These are phyloP conservation scores for Gambusia yucatana DNA, from an alignment of 2,797 vertebrate genomes.

Conservation along the genomic window DNA sequence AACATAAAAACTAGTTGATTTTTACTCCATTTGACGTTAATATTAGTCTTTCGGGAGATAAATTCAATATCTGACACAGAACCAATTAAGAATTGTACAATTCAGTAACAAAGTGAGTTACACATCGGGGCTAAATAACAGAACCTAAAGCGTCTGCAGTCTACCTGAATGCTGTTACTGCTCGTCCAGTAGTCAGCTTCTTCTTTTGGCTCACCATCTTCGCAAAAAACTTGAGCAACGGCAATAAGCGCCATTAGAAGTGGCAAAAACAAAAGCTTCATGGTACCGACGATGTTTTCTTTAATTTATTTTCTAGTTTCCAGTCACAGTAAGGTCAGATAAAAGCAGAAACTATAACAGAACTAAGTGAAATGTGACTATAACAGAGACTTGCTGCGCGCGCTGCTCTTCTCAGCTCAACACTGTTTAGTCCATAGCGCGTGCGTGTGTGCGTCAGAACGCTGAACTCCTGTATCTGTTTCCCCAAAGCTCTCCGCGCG, in stretches of 20 bases:
- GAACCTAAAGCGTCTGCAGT: background rate
- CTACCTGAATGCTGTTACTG: slow-evolving; percentile 82
- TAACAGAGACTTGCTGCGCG: slow-evolving; percentile 9
- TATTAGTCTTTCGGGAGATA: background rate
- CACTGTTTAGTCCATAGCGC: slow-evolving; percentile 3
- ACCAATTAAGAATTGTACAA: background rate
- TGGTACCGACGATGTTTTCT: slow-evolving; percentile 49
- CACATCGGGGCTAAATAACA: background rate
- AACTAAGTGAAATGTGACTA: background rate
- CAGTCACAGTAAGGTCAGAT: background rate
- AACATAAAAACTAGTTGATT: background rate
- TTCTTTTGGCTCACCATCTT: slow-evolving; percentile 83
- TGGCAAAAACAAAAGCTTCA: slow-evolving; percentile 86
- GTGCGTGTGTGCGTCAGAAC: background rate
- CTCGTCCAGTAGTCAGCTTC: slow-evolving; percentile 88
- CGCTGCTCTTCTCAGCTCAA: slow-evolving; percentile 26
- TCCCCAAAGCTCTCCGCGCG: slow-evolving; percentile 26
- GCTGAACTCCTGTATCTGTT: background rate
- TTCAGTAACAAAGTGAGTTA: background rate
- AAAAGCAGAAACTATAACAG: background rate
- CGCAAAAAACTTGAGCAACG: slow-evolving; percentile 81
- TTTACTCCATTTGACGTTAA: background rate
- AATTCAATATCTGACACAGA: background rate
- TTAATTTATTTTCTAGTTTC: background rate
- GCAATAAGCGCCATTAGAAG: slow-evolving; percentile 82